phyloP scores from a whole-genome alignment of 2,113 vertebrate species.

The Macquaria ambigua region DNA sequence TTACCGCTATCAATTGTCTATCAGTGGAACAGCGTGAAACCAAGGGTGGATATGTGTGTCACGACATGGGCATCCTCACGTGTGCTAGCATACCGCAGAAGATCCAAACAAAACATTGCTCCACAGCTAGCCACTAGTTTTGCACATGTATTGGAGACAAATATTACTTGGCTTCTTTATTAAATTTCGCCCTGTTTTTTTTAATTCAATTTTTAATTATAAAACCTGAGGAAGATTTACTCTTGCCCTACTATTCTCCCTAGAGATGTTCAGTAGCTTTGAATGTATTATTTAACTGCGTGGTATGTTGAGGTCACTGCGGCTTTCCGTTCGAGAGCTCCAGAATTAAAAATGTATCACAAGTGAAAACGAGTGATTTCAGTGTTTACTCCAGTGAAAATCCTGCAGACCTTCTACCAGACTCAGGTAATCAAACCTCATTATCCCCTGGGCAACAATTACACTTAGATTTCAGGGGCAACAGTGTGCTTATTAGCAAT shows the following conservation, averaged over 20 bases:
- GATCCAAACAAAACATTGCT: too few relatives aligned
- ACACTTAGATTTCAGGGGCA: not conserved
- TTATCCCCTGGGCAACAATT: not conserved
- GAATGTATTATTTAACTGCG: constrained; percentile 62
- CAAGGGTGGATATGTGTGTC: not conserved
- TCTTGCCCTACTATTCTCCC: not conserved
- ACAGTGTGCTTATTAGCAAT: not conserved
- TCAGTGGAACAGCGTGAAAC: not conserved
- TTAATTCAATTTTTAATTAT: constrained; percentile 17
- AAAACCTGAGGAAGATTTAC: constrained; percentile 14
- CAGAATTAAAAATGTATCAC: constrained; percentile 64
- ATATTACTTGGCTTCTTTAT: not conserved
- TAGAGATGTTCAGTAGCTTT: constrained; percentile 7
- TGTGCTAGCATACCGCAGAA: not conserved
- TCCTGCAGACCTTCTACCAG: not conserved
- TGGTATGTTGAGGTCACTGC: constrained; percentile 46
- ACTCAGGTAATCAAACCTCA: constrained; percentile 31
- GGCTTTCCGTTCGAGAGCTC: constrained; percentile 33
- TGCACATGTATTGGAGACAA: not conserved
- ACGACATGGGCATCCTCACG: not conserved
- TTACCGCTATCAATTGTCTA: not conserved
- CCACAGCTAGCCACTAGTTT: not conserved
- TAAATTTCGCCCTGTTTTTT: not conserved
- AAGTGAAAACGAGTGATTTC: constrained; percentile 21
- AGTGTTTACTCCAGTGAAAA: constrained; percentile 38